Conservation (phyloP, 2,888 invertebrate species). For the Apamea anceps region DNA sequence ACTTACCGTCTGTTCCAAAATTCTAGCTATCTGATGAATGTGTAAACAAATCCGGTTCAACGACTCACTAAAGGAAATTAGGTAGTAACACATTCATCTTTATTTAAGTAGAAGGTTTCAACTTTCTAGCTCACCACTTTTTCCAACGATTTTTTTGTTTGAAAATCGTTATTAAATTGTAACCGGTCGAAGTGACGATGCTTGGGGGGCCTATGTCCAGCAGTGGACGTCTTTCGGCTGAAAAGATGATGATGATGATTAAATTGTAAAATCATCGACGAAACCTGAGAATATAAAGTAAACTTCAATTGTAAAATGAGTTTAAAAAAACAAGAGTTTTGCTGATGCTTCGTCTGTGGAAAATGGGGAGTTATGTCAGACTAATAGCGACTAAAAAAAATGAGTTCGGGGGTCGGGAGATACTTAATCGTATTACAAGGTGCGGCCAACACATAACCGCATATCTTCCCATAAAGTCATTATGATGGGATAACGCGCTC, state of each 20-base stretch:
- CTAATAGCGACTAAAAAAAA: neutral
- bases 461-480: neutral
- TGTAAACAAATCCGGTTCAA: neutral
- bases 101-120: too few relatives aligned
- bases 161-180: too few relatives aligned
- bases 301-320: neutral
- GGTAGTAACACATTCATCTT: too few relatives aligned
- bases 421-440: neutral
- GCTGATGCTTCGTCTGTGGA: neutral
- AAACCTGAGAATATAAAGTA: neutral
- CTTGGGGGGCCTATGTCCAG: neutral
- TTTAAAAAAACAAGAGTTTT: neutral
- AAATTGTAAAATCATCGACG: neutral
- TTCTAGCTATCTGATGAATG: neutral
- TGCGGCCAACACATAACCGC: neutral
- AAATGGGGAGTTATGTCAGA: neutral
- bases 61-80: too few relatives aligned
- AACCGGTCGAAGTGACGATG: neutral
- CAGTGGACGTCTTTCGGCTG: neutral
- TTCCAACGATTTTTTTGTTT: too few relatives aligned
- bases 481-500: neutral
- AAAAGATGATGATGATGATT: neutral
- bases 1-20: neutral
- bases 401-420: neutral
- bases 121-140: too few relatives aligned